phyloP scores from a whole-genome alignment of 2,113 vertebrate genomes.

The Colistium nudipinnis region DNA sequence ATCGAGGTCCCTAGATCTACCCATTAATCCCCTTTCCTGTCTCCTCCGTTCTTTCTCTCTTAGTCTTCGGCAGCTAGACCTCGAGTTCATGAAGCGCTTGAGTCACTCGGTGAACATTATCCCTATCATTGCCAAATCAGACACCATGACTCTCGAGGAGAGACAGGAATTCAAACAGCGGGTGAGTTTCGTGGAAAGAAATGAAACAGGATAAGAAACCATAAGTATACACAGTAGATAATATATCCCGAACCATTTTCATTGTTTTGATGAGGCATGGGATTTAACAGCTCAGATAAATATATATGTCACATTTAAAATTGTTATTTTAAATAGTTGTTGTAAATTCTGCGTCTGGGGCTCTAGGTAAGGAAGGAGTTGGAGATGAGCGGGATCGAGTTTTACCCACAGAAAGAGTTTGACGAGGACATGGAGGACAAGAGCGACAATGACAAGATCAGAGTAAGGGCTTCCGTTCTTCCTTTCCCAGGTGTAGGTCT shows the following conservation, averaged over 20 bases:
- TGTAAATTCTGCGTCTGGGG: constrained; percentile 38
- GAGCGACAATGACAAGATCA: constrained; percentile 97
- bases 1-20: not conserved
- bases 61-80: constrained; percentile 92
- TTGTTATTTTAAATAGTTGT: too few relatives aligned
- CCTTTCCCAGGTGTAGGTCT: not conserved
- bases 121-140: constrained; percentile 94
- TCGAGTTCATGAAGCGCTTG: constrained; percentile 97
- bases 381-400: constrained; percentile 91
- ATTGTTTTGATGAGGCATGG: too few relatives aligned
- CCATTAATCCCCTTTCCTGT: not conserved
- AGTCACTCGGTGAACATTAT: constrained; percentile 97
- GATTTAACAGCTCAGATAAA: too few relatives aligned
- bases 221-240: too few relatives aligned
- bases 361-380: constrained; percentile 93
- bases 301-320: too few relatives aligned
- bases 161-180: constrained; percentile 95
- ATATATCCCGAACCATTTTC: too few relatives aligned
- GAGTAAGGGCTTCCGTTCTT: constrained; percentile 80
- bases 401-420: constrained; percentile 98
- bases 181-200: constrained; percentile 82
- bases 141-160: constrained; percentile 96
- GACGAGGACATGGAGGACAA: constrained; percentile 98
- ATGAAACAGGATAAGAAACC: too few relatives aligned
- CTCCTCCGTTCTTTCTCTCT: not conserved